A percentile compares a stretch with the other conserved stretches of the same genome.
phyloP scores from a whole-genome alignment of 2,888 invertebrate species.

The Suillia variegata region DNA sequence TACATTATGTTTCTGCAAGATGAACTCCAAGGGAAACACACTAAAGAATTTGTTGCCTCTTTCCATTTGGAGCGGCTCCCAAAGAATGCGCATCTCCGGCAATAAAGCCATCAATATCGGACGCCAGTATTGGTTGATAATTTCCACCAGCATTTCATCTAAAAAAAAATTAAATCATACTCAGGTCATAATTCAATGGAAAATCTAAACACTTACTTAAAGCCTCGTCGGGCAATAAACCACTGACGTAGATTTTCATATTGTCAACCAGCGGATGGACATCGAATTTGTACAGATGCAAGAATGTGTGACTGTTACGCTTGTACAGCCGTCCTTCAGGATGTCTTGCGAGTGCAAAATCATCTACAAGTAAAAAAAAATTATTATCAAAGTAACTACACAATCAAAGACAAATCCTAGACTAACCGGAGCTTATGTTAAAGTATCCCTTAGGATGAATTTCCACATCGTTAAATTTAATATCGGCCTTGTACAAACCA shows the following conservation, averaged over 20 bases:
- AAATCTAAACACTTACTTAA: constrained; percentile 66
- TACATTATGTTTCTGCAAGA: no score
- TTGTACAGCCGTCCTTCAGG: constrained; percentile 66
- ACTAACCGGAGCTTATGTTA: constrained; percentile 68
- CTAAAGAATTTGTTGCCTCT: constrained; percentile 53
- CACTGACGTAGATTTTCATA: constrained; percentile 67
- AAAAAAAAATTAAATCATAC: constrained; percentile 1
- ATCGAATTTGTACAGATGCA: constrained; percentile 67
- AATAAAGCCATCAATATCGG: constrained; percentile 63
- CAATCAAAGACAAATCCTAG: constrained; percentile 43
- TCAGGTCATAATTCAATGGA: neutral
- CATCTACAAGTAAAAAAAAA: constrained; percentile 59
- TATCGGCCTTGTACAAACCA: constrained; percentile 69
- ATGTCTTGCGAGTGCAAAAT: constrained; percentile 65
- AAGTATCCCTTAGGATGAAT: constrained; percentile 68
- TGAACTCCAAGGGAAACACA: constrained; percentile 56
- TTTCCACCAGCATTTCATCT: constrained; percentile 57
- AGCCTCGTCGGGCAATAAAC: constrained; percentile 68
- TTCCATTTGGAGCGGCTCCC: constrained; percentile 54
- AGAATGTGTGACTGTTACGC: constrained; percentile 64
- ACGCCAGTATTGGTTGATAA: constrained; percentile 67
- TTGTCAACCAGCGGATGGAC: constrained; percentile 69
- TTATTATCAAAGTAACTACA: no score
- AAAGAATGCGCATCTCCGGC: constrained; percentile 57
- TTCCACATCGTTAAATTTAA: constrained; percentile 67